Evolutionary conservation across 2,797 vertebrate genomes (phyloP).

Genomic region (Gephyroberyx darwinii): DNA sequence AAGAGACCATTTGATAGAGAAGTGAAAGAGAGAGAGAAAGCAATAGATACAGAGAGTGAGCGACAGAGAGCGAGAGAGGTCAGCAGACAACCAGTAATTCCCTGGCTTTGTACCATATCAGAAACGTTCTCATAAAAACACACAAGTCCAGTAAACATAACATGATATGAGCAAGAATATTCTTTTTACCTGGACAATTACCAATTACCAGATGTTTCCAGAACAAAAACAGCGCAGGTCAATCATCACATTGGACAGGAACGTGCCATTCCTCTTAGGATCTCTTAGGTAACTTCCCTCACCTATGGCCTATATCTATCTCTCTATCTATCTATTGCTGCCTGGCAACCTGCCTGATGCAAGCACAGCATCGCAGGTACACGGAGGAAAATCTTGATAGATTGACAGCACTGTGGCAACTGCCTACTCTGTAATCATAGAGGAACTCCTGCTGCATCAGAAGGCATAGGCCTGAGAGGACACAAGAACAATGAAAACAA

Average conservation of each 20-base stretch:
- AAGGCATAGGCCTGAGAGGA: slow-evolving; percentile 11
- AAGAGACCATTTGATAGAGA: background rate
- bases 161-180: background rate
- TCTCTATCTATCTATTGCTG: slow-evolving; percentile 23
- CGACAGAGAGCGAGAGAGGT: background rate
- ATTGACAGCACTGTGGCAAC: slow-evolving; percentile 33
- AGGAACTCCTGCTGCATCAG: slow-evolving; percentile 31
- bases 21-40: background rate
- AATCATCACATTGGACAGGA: background rate
- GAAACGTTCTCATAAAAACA: background rate
- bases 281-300: background rate
- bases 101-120: background rate
- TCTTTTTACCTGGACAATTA: background rate
- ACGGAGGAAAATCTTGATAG: slow-evolving; percentile 42
- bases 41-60: background rate
- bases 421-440: slow-evolving; percentile 40
- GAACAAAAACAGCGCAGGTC: background rate
- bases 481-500: background rate
- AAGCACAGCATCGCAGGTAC: slow-evolving; percentile 39
- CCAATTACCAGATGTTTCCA: too few species aligned
- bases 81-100: background rate
- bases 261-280: background rate
- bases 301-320: slow-evolving; percentile 2
- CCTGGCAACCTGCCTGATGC: slow-evolving; percentile 64
- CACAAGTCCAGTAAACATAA: background rate